A percentile compares a stretch with the other conserved stretches of the same genome.
Conservation (phyloP, 1,140 invertebrate species). For the Thaumatotibia leucotreta region DNA sequence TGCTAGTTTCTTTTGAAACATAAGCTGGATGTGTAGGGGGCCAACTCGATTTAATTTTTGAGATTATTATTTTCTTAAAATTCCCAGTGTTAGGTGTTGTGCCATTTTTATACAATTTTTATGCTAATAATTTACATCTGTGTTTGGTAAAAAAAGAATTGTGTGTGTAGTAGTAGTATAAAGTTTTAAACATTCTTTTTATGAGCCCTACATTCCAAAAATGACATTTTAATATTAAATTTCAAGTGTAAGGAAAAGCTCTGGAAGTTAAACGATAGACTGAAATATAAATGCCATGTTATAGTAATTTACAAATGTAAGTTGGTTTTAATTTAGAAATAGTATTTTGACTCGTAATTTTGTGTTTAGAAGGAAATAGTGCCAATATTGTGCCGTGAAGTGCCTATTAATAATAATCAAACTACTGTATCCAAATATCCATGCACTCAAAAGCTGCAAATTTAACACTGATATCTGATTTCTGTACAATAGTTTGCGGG, state of each 20-base stretch:
- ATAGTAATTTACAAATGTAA: slow-evolving; percentile 5
- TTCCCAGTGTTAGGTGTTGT: slow-evolving; percentile 8
- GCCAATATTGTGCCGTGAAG: not conserved
- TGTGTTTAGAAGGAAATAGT: slow-evolving; percentile 3
- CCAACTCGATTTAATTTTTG: slow-evolving; percentile 3
- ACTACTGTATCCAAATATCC: not conserved
- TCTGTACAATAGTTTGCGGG: not conserved
- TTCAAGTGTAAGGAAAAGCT: not conserved
- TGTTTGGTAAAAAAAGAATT: not conserved
- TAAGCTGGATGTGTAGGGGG: not conserved
- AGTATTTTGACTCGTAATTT: not conserved
- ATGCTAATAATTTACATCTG: not conserved
- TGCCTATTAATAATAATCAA: not conserved
- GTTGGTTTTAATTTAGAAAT: slow-evolving; percentile 5
- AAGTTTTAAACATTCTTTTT: not conserved
- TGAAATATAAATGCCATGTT: slow-evolving; percentile 11
- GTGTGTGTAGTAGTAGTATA: not conserved
- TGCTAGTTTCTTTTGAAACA: not conserved
- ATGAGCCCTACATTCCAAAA: slow-evolving; percentile 9
- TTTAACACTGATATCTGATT: not conserved
- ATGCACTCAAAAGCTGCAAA: not conserved
- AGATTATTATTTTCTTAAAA: slow-evolving; percentile 11
- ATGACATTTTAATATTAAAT: not conserved
- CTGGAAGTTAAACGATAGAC: slow-evolving; percentile 13
- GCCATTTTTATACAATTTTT: slow-evolving; percentile 6